Base-by-base conservation (phyloP, 2,113 vertebrate genomes). In the Vireo altiloquus region DNA sequence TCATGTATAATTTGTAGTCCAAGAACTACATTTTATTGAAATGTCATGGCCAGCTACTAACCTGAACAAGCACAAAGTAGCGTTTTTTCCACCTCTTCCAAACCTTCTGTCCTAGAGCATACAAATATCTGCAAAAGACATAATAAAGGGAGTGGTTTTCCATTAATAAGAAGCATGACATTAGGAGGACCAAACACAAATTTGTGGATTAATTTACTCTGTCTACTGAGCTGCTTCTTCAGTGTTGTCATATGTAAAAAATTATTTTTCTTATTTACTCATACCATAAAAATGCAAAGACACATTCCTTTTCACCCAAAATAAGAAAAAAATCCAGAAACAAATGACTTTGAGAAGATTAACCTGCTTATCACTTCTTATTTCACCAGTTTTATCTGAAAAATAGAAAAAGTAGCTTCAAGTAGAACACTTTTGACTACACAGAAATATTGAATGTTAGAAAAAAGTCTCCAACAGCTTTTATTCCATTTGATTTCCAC, bases 71-170 rank as follows among this genome's bases (percentile, higher is more conserved):
- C 77, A 99, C 99, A 94, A 99, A 99, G 97, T 99, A 99, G 93
- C 99, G 98, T 69, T 98, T 99, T 97, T 99, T 99, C 99, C 99
- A 99, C 57, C 99, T 97, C 94, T 99, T 99, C 99, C 99, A 99
- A 94, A 99, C 99, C 92, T 99, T 98, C 96, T 99, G 99, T 82
- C 99, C 99, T 83, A 99, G 71, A 49, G 98, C 99, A 50, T 99
- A 99, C 39, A 99, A 97, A 86, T 99, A 99, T 54, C 99, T 99
- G 97, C 27, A 84, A 90, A 95, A 22, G 17, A 92, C 90, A 96
- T 66, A 95, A 91, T 22, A 71, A 61, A 96, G 30, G 23, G 3
- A 78, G 37, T 30, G 8, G 44, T 84, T 81, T 77, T 81, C 16
- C 52, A 33, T 96, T 77, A 91, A 60, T 66, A 63, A 60, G n/a